Conservation (phyloP, 2,113 vertebrate genomes). For the Rhinopithecus roxellana region DNA sequence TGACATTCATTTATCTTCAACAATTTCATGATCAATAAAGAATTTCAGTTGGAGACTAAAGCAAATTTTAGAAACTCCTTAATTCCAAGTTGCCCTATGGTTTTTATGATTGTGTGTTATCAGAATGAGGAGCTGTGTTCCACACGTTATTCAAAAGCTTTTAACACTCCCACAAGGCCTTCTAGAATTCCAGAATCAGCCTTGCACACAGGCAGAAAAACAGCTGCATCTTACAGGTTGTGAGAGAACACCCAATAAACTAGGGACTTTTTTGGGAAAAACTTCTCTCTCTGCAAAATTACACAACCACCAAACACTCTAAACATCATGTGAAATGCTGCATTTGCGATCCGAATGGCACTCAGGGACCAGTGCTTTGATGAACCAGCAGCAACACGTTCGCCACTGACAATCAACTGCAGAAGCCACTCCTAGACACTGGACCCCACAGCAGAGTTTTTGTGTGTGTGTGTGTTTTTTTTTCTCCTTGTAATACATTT, state of each 20-base stretch:
- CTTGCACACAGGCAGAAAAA: rapidly evolving
- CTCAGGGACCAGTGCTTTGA: no score
- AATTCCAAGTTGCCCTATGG: background rate
- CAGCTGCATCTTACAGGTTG: background rate
- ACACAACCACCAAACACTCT: rapidly evolving
- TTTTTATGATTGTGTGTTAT: rapidly evolving
- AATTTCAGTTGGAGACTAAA: background rate
- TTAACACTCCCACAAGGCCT: background rate
- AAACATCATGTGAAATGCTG: rapidly evolving
- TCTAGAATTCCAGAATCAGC: no score
- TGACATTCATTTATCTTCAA: background rate
- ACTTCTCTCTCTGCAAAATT: background rate
- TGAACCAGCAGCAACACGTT: rapidly evolving
- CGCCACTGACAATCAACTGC: rapidly evolving
- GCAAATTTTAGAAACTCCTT: background rate
- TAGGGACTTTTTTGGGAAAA: background rate
- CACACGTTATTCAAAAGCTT: background rate
- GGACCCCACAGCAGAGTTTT: background rate
- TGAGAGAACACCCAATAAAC: no score
- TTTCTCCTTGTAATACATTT: background rate
- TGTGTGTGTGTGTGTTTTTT: no score
- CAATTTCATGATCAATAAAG: rapidly evolving
- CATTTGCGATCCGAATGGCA: rapidly evolving
- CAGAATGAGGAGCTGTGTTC: rapidly evolving
- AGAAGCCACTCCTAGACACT: background rate